Evolutionary conservation across 92 coral and sea anemone genomes (phyloP).

Genomic region (Epizoanthus ramosus): DNA sequence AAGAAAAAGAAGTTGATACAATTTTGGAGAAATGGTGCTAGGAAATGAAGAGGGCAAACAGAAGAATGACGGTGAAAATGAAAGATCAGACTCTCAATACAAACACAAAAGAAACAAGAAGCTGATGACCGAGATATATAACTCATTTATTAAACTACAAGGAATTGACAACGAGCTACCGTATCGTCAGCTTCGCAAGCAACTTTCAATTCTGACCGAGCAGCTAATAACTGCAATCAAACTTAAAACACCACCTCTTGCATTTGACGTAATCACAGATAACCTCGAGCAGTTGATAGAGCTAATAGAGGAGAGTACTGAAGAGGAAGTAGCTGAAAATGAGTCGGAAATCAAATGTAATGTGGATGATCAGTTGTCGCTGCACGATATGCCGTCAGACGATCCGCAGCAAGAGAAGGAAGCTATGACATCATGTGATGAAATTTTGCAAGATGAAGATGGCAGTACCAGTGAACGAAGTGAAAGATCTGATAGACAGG

Average conservation of each 20-base stretch:
- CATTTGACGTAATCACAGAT: neutral
- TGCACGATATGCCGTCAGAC: neutral
- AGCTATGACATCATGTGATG: neutral
- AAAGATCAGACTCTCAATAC: neutral
- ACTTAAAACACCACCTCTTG: neutral
- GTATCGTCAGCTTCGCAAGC: neutral
- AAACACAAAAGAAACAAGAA: no score
- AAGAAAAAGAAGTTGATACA: neutral
- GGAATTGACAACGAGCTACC: neutral
- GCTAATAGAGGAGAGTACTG: neutral
- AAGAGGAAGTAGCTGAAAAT: neutral
- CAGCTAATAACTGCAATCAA: neutral
- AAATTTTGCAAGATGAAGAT: neutral
- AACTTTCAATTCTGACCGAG: neutral
- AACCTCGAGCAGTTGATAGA: neutral
- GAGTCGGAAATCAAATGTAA: neutral
- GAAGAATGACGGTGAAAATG: neutral
- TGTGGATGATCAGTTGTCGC: neutral
- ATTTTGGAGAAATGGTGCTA: neutral
- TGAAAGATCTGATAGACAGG: neutral
- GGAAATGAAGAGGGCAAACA: neutral
- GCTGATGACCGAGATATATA: neutral
- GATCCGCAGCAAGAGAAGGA: neutral
- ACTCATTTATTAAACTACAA: neutral
- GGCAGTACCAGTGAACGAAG: neutral